Conservation (phyloP, 64 coral and sea anemone genomes). For the Acropora tenuis region DNA sequence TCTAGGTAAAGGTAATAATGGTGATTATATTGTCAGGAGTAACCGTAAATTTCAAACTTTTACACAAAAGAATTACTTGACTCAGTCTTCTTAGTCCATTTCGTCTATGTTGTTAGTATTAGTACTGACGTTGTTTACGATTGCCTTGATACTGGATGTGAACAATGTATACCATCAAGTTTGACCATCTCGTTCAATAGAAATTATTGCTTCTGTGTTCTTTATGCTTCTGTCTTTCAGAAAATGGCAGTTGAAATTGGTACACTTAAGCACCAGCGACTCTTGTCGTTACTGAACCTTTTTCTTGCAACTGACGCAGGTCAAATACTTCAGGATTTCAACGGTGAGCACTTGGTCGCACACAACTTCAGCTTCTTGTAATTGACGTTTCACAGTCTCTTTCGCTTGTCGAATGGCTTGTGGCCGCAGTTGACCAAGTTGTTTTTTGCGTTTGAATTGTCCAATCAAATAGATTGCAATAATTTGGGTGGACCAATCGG, state of each 20-base stretch:
- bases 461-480: no score
- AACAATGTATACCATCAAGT: background rate
- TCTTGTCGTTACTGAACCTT: background rate
- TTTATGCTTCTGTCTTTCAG: background rate
- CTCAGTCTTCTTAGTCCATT: background rate
- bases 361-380: background rate
- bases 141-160: background rate
- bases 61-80: background rate
- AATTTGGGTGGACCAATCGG: no score
- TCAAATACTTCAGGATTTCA: background rate
- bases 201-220: background rate
- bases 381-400: background rate
- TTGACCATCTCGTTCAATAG: background rate
- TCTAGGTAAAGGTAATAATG: background rate
- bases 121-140: background rate
- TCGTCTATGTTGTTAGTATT: background rate
- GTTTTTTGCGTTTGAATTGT: no score
- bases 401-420: no score
- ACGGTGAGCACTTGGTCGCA: background rate
- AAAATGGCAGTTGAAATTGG: background rate
- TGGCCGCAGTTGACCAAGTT: background rate
- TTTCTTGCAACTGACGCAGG: background rate
- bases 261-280: background rate
- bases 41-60: background rate
- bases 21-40: background rate